Conservation (phyloP, 1,140 invertebrate genomes). For the Drosophila bocki region DNA sequence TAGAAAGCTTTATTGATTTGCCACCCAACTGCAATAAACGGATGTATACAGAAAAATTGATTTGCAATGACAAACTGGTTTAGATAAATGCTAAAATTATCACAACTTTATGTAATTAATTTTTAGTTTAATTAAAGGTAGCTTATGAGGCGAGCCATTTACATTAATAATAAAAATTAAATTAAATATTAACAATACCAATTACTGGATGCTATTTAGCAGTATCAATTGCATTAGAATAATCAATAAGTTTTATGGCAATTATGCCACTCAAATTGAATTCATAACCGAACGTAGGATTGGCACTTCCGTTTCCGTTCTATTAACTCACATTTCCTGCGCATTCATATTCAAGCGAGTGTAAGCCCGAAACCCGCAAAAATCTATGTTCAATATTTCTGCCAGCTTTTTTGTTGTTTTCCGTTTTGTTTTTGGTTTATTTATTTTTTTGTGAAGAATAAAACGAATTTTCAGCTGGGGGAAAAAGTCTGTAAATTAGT, state of each 20-base stretch:
- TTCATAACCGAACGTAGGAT: conserved; percentile 45
- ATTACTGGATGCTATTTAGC: conserved; percentile 17
- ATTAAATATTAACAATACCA: conserved; percentile 1
- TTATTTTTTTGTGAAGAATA: conserved; percentile 27
- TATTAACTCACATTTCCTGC: conserved; percentile 76
- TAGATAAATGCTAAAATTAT: neutral
- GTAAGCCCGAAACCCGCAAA: conserved; percentile 44
- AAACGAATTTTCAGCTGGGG: conserved; percentile 7
- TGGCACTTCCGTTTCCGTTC: conserved; percentile 70
- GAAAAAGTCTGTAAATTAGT: conserved; percentile 71
- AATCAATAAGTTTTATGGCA: conserved; percentile 40
- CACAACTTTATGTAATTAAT: too few relatives aligned
- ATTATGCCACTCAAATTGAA: conserved; percentile 52
- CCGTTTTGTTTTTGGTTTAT: conserved; percentile 6
- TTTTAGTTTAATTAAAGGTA: neutral
- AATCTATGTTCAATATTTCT: conserved; percentile 41
- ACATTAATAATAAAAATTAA: conserved; percentile 16
- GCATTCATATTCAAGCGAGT: conserved; percentile 50
- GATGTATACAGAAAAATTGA: neutral
- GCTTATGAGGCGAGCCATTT: neutral
- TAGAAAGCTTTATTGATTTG: conserved; percentile 10
- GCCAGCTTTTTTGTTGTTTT: neutral
- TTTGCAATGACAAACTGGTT: neutral
- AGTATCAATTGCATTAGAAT: conserved; percentile 29
- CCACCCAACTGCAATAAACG: conserved; percentile 10